Conservation (phyloP, 2,113 vertebrate species). For the Paradoxurus hermaphroditus region DNA sequence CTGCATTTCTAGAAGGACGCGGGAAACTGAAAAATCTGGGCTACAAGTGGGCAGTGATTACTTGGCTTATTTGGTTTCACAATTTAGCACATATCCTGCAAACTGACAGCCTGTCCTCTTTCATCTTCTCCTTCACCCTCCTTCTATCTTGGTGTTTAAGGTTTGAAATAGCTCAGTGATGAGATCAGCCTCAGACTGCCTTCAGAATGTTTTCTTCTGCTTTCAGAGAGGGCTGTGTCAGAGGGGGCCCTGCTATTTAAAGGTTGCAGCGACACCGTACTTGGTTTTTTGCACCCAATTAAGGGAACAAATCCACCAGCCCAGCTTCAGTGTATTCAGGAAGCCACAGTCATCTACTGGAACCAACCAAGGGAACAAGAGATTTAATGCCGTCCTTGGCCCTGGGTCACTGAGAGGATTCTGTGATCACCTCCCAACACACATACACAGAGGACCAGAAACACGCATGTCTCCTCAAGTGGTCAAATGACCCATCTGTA, state of each 20-base stretch:
- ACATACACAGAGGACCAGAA: not conserved
- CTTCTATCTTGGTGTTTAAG: not conserved
- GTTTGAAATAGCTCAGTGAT: not conserved
- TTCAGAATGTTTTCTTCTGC: slow-evolving; percentile 22
- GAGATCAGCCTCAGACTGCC: not conserved
- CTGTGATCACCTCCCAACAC: not conserved
- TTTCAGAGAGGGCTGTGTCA: not conserved
- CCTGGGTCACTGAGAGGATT: not conserved
- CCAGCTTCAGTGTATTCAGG: not conserved
- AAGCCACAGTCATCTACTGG: not conserved
- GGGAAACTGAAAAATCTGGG: not conserved
- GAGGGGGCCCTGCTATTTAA: not conserved
- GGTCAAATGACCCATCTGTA: not conserved
- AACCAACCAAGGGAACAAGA: not conserved
- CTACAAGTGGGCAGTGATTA: not conserved
- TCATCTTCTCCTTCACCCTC: not conserved
- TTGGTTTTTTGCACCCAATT: not conserved
- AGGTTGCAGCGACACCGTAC: not conserved
- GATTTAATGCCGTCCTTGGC: not conserved
- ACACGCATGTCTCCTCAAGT: fast-evolving
- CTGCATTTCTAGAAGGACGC: not conserved
- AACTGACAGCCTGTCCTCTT: not conserved
- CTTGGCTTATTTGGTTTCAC: not conserved
- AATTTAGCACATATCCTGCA: not conserved
- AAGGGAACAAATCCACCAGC: not conserved